A percentile compares a stretch with the other conserved stretches of the same genome.
These are phyloP conservation scores for Aricia agestis DNA, from an alignment of 1,140 invertebrate species.

Conservation along the genomic window DNA sequence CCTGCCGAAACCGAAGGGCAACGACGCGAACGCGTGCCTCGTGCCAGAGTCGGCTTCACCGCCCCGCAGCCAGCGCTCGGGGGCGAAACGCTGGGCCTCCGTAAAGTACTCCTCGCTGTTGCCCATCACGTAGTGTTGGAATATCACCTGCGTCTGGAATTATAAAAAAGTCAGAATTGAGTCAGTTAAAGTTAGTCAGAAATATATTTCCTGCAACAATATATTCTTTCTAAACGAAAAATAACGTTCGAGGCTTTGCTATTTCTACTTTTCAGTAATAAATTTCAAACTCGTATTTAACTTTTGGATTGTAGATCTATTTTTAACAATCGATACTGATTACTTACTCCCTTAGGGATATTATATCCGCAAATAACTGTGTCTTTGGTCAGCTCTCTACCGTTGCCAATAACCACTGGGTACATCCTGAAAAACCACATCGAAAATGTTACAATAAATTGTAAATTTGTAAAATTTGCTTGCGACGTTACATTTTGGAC, in stretches of 20 bases:
- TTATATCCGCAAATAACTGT: constrained; percentile 88
- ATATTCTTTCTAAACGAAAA: neutral
- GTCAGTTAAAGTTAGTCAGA: too few relatives aligned
- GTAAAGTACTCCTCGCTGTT: constrained; percentile 85
- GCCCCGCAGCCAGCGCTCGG: constrained; percentile 85
- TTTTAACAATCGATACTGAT: neutral
- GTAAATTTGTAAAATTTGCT: too few relatives aligned
- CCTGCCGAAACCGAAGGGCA: constrained; percentile 85
- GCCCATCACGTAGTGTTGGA: constrained; percentile 88
- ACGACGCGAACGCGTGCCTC: constrained; percentile 79
- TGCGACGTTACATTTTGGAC: too few relatives aligned
- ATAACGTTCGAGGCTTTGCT: too few relatives aligned
- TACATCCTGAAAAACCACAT: constrained; percentile 80
- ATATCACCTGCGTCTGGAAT: constrained; percentile 85
- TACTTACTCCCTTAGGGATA: constrained; percentile 90
- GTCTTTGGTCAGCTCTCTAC: constrained; percentile 86
- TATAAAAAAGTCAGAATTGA: neutral
- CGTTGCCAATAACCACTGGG: constrained; percentile 92
- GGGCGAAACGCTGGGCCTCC: constrained; percentile 80
- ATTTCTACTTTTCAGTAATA: too few relatives aligned
- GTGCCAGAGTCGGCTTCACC: constrained; percentile 38
- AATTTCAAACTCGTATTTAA: too few relatives aligned
- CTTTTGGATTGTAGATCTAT: too few relatives aligned
- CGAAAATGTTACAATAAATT: too few relatives aligned
- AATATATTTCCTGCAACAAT: too few relatives aligned